Evolutionary conservation across 2,888 invertebrate genomes (phyloP).

Genomic region (Julus scanicus): DNA sequence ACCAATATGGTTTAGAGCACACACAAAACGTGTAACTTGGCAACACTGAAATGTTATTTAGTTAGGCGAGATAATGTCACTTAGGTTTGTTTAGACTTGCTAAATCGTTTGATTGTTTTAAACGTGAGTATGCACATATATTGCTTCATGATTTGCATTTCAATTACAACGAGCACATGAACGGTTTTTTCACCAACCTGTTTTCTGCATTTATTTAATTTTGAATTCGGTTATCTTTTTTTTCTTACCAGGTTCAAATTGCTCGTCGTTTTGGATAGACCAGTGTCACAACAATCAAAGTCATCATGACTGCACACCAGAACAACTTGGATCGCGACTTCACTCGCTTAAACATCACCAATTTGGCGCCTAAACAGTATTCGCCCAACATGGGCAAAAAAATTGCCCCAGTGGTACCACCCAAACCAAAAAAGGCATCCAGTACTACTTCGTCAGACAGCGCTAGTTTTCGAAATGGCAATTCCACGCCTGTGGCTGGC

Average conservation of each 20-base stretch:
- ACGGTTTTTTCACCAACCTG: background rate
- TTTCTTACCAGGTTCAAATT: background rate
- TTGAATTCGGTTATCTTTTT: background rate
- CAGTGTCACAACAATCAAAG: background rate
- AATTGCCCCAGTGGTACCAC: conserved; percentile 59
- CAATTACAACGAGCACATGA: background rate
- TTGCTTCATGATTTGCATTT: background rate
- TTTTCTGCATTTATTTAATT: conserved; percentile 12
- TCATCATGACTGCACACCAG: conserved; percentile 57
- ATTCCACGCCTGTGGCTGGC: conserved; percentile 36
- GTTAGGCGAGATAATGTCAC: background rate
- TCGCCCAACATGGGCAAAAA: conserved; percentile 58
- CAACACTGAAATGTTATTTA: background rate
- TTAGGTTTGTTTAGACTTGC: background rate
- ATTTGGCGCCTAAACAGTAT: conserved; percentile 58
- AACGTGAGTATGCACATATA: background rate
- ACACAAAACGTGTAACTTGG: background rate
- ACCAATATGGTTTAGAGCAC: background rate
- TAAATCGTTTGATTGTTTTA: background rate
- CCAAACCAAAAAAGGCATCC: conserved; percentile 58
- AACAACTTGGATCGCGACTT: conserved; percentile 55
- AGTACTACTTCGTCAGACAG: conserved; percentile 17
- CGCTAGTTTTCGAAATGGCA: background rate
- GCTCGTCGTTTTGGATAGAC: background rate
- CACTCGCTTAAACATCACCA: conserved; percentile 55